A percentile compares a stretch with the other conserved stretches of the same genome.
These are phyloP conservation scores for Bombus sylvicola DNA, from an alignment of 1,140 invertebrate genomes.

Conservation along the genomic window DNA sequence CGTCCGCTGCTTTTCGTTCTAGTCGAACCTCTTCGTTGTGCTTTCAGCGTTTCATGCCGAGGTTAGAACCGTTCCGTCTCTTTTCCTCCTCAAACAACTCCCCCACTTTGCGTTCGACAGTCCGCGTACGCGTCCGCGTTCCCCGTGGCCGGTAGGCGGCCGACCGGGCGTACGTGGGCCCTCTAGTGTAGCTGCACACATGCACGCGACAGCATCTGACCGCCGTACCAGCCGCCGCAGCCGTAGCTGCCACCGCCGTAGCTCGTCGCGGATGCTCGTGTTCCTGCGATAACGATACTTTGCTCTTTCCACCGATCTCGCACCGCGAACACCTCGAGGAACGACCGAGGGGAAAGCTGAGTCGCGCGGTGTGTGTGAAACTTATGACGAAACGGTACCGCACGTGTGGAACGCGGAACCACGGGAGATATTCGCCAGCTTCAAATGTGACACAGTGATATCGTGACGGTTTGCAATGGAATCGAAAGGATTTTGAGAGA, in stretches of 20 bases:
- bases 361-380: not conserved
- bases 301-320: not conserved
- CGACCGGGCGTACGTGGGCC: constrained; percentile 66
- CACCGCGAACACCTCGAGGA: not conserved
- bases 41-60: constrained; percentile 13
- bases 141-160: constrained; percentile 69
- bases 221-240: constrained; percentile 65
- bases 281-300: constrained; percentile 55
- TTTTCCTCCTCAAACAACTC: constrained; percentile 43
- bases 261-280: constrained; percentile 58
- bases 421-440: not conserved
- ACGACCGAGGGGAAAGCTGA: not conserved
- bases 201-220: constrained; percentile 82
- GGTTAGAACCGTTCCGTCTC: not conserved
- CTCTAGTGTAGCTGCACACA: constrained; percentile 82
- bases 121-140: constrained; percentile 63
- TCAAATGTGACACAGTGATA: constrained; percentile 34
- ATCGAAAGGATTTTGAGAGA: not conserved
- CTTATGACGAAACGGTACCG: not conserved
- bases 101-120: constrained; percentile 61
- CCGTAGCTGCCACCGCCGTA: constrained; percentile 61
- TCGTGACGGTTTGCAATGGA: constrained; percentile 1
- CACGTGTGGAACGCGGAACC: constrained; percentile 13
- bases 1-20: constrained; percentile 61
- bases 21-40: constrained; percentile 57